Conservation (phyloP, 2,797 vertebrate genomes). For the Chrysocyon brachyurus region DNA sequence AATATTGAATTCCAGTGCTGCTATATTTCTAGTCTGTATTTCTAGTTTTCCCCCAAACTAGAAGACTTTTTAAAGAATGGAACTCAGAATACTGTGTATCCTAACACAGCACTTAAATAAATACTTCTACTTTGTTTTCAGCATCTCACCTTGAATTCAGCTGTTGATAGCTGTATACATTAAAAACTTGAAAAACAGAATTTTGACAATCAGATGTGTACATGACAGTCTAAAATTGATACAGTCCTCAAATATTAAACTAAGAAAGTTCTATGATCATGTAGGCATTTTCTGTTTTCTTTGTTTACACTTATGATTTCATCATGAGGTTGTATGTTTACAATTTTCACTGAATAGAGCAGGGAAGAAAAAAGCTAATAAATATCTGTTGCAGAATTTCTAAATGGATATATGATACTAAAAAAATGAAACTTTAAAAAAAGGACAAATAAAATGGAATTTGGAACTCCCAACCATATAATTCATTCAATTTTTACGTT, state of each 20-base stretch:
- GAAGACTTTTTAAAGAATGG: background rate
- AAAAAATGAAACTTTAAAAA: slow-evolving; percentile 61
- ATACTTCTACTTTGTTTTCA: slow-evolving; percentile 48
- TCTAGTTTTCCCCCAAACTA: background rate
- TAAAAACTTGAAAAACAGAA: background rate
- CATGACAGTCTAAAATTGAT: background rate
- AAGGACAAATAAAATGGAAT: slow-evolving; percentile 46
- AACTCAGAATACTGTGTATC: background rate
- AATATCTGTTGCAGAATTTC: slow-evolving; percentile 1
- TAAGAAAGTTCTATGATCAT: background rate
- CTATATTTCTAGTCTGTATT: background rate
- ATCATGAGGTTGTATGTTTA: slow-evolving; percentile 49
- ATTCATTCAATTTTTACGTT: slow-evolving; percentile 24
- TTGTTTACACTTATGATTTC: slow-evolving; percentile 40
- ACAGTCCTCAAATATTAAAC: slow-evolving; percentile 46
- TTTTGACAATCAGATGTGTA: background rate
- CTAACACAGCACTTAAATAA: background rate
- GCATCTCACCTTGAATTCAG: slow-evolving; percentile 1
- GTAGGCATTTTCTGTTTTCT: slow-evolving; percentile 50
- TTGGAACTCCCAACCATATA: background rate
- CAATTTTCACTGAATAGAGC: background rate
- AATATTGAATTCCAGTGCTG: background rate
- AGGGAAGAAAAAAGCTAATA: slow-evolving; percentile 23
- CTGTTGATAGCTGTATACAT: background rate
- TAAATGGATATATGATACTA: background rate